A percentile compares a stretch with the other conserved stretches of the same genome.
phyloP scores from a whole-genome alignment of 2,797 vertebrate species.

The Oryzias dopingdopingensis region DNA sequence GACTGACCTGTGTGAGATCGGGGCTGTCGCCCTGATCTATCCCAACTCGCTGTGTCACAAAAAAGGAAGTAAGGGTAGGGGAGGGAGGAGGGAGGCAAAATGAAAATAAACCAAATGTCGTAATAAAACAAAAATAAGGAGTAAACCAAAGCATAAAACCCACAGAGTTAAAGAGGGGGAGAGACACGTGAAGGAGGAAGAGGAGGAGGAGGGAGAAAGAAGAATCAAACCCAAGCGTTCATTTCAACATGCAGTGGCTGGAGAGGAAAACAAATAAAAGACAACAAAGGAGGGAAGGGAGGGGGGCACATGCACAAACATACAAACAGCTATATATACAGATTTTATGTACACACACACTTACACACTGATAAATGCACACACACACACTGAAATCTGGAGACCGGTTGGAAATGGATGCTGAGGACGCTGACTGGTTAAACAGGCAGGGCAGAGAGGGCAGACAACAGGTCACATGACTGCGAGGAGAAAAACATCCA shows the following conservation, averaged over 20 bases:
- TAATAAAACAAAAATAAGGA: slow-evolving; percentile 55
- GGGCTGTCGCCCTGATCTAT: slow-evolving; percentile 96
- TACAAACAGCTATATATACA: slow-evolving; percentile 63
- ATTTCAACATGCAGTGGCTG: slow-evolving; percentile 84
- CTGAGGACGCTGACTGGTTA: slow-evolving; percentile 62
- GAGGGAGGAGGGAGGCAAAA: slow-evolving; percentile 68
- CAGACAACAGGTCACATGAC: slow-evolving; percentile 76
- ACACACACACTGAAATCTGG: slow-evolving; percentile 57
- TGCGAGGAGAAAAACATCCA: slow-evolving; percentile 77
- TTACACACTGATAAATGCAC: slow-evolving; percentile 31
- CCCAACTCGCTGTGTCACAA: slow-evolving; percentile 96
- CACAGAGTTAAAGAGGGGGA: slow-evolving; percentile 60
- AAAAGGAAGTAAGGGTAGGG: slow-evolving; percentile 70
- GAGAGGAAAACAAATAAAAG: slow-evolving; percentile 75
- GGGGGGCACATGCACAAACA: slow-evolving; percentile 60
- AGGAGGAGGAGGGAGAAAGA: slow-evolving; percentile 77
- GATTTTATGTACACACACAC: slow-evolving; percentile 48
- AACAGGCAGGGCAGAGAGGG: slow-evolving; percentile 62
- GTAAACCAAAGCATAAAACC: slow-evolving; percentile 59
- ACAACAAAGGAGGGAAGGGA: slow-evolving; percentile 65
- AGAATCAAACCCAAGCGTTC: slow-evolving; percentile 83
- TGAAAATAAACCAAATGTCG: slow-evolving; percentile 74
- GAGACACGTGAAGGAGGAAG: slow-evolving; percentile 64
- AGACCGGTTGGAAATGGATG: slow-evolving; percentile 68
- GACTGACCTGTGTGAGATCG: slow-evolving; percentile 97